Evolutionary conservation across 1,140 invertebrate genomes (phyloP), one percentile per base, ranked within the genome.

Genomic region (Apis cerana): DNA sequence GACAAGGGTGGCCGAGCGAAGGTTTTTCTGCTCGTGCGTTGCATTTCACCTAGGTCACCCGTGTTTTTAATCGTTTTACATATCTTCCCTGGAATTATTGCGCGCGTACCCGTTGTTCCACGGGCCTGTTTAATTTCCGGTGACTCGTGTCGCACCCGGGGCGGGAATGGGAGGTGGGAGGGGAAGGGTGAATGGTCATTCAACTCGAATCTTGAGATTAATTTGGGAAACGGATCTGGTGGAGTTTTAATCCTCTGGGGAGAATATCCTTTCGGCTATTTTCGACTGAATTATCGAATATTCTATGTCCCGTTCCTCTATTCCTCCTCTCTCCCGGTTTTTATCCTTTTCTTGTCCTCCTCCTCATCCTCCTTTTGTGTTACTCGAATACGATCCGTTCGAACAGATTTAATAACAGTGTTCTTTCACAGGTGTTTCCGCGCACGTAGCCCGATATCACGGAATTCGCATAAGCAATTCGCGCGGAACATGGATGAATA

Each of bases 41-140:
- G 82, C 78, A 82, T 88, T 88, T 87, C 84, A 79, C 86, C 75
- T 85, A 67, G 83, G 84, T 85, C 87, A 82, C 69, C 75, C 67
- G 59, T 70, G 75, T 82, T 78, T 82, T 82, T 82, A 82, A 82
- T 77, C 81, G 81, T 82, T 82, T 82, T 78, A 77, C 75, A 78
- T 70, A 82, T 70, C 75, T 78, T 33, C 75, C 64, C 43, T 64
- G 58, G 81, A 82, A 77, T 82, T 82, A 82, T 82, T 77, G 81
- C 81, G 23, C 54, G 72, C 72, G 58, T 68, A 69, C 72, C 58
- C 58, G 67, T 78, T 82, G 75, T 65, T 33, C 58, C 75, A 48
- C 58, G 50, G 65, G 64, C 74, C 80, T 52, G 64, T 82, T 82
- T 82, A 82, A 82, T 82, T 70, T 82, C 81, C 75, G 81, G 81